Conservation (phyloP, 2,113 vertebrate genomes). For the Regulus satrapa region DNA sequence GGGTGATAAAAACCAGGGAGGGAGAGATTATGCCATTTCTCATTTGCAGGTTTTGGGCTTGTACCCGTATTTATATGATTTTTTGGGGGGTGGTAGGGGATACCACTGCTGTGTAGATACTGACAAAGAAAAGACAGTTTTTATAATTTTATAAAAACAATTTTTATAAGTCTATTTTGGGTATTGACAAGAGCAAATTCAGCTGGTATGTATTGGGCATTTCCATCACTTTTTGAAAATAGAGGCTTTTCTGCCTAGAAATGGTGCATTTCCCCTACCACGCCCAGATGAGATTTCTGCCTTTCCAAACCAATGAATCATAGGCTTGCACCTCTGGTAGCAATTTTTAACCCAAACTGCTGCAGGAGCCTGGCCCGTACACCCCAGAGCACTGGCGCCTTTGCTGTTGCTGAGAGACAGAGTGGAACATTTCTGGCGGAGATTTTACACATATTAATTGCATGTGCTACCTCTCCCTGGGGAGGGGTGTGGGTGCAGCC, state of each 20-base stretch:
- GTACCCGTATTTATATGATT: fast-evolving
- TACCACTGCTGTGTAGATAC: fast-evolving
- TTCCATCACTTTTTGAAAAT: neutral
- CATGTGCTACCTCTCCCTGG: no score
- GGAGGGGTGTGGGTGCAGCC: neutral
- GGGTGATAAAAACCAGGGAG: neutral
- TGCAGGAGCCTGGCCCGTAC: fast-evolving
- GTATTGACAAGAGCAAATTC: no score
- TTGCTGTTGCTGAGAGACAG: neutral
- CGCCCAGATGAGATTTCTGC: neutral
- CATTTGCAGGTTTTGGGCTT: neutral
- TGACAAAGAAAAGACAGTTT: neutral
- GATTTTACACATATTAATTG: no score
- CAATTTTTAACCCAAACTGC: no score
- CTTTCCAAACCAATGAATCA: neutral
- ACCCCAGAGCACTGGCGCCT: fast-evolving
- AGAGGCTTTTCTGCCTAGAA: neutral
- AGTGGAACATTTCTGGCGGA: fast-evolving
- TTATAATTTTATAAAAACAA: no score
- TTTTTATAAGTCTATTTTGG: fast-evolving
- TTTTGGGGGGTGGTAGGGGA: fast-evolving
- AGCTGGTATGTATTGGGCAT: fast-evolving
- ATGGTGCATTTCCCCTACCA: fast-evolving
- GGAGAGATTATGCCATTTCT: fast-evolving
- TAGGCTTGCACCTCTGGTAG: fast-evolving